Base-by-base conservation (phyloP, 2,797 vertebrate genomes). In the Trematomus bernacchii region DNA sequence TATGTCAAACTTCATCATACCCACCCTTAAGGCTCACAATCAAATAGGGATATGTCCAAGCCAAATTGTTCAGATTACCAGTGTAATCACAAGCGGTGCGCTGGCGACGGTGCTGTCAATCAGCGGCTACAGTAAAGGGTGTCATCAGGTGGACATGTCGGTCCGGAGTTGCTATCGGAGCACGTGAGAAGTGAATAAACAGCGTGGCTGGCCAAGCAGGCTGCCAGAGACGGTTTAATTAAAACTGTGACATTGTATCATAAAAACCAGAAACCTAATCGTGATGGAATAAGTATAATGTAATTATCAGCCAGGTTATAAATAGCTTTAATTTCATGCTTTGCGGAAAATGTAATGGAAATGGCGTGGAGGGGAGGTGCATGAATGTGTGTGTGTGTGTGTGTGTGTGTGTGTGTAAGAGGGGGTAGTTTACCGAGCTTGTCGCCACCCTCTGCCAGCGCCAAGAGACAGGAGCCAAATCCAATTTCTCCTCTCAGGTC, bases 261-360 rank as follows among this genome's bases (percentile, higher is more conserved):
- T 91, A 94, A 92, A 94, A 92, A 92, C 50, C 91, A 89, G 88
- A 89, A 93, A 93, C 88, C 87, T 91, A 91, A 93, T 93, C 87
- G 84, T 82, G 89, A 92, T 91, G 89, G 90, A 94, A 92, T 91
- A 93, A 93, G 86, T 93, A 91, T 94, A 94, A 94, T 92, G 92
- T 94, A 94, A 94, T 94, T 93, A 95, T 94, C 92, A 90, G 83
- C 71, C 82, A 80, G 86, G 91, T 91, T 94, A 94, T 93, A 94
- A 94, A 93, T 92, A 93, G 94, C 87, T 94, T 93, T 94, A 86
- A 94, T 94, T 94, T 94, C 90, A 94, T 94, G 92, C 93, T 94
- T 94, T 94, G 89, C 69, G 75, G 90, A 88, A 92, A 94, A 92
- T 85, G 77, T 89, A 93, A 92, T 91, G 90, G 89, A 91, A 93